phyloP scores from a whole-genome alignment of 2,113 vertebrate genomes.

The Sebastes schlegelii region DNA sequence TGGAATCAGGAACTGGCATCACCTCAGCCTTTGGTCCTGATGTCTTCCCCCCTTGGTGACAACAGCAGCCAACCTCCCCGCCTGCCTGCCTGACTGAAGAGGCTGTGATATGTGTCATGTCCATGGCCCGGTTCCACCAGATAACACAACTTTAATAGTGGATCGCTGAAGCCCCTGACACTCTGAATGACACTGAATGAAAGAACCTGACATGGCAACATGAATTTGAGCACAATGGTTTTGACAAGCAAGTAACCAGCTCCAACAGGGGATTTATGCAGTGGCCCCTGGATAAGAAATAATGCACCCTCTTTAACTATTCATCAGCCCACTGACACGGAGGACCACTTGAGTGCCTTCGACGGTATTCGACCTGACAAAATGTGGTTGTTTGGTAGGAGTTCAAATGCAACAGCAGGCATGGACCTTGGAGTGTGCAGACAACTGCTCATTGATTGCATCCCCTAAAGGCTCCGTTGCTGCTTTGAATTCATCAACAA shows the following conservation, averaged over 20 bases:
- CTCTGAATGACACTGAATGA: slow-evolving; percentile 54
- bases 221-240: slow-evolving; percentile 52
- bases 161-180: slow-evolving; percentile 53
- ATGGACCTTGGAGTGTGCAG: slow-evolving; percentile 46
- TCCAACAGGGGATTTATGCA: slow-evolving; percentile 42
- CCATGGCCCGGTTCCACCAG: slow-evolving; percentile 42
- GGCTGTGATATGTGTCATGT: slow-evolving; percentile 67
- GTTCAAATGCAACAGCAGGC: slow-evolving; percentile 53
- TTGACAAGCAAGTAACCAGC: slow-evolving; percentile 53
- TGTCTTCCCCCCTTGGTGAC: slow-evolving; percentile 37
- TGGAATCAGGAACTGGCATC: not conserved
- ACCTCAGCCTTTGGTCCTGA: slow-evolving; percentile 30
- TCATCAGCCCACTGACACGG: slow-evolving; percentile 38
- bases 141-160: slow-evolving; percentile 67
- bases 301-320: slow-evolving; percentile 51
- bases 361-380: slow-evolving; percentile 41
- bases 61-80: slow-evolving; percentile 27
- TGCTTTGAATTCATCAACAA: slow-evolving; percentile 63
- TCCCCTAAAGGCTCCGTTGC: slow-evolving; percentile 26
- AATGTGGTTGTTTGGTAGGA: slow-evolving; percentile 37
- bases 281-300: slow-evolving; percentile 40
- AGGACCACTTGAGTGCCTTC: slow-evolving; percentile 24
- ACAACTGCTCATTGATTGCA: slow-evolving; percentile 57
- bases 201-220: slow-evolving; percentile 63
- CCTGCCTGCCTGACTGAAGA: slow-evolving; percentile 34